A percentile compares a stretch with the other conserved stretches of the same genome.
phyloP scores from a whole-genome alignment of 2,888 invertebrate genomes.

The Alloscopus bannaensis region DNA sequence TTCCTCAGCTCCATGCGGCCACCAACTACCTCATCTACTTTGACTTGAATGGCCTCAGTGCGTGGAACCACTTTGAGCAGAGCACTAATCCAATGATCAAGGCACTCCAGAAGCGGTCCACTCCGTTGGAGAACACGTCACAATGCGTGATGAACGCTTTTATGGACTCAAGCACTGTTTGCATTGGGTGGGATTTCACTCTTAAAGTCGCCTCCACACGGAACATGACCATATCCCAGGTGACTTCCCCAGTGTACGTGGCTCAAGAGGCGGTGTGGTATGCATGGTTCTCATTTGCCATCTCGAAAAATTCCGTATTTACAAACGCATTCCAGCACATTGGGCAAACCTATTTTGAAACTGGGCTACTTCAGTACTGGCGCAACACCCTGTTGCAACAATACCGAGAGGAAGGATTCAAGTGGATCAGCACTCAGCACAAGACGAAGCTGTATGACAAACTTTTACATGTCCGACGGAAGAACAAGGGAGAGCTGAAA shows the following conservation, averaged over 20 bases:
- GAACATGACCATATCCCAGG: constrained; percentile 33
- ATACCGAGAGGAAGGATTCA: constrained; percentile 12
- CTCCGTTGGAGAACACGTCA: constrained; percentile 17
- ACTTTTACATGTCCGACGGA: constrained; percentile 3
- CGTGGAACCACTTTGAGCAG: constrained; percentile 57
- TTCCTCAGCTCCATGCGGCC: constrained; percentile 43
- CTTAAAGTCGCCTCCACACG: constrained; percentile 39
- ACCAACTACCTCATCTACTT: constrained; percentile 56
- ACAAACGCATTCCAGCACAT: constrained; percentile 50
- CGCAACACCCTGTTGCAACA: not conserved
- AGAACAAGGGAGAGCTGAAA: constrained; percentile 10
- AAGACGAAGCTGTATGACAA: constrained; percentile 8
- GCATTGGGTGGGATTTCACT: constrained; percentile 56
- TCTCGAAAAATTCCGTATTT: constrained; percentile 53
- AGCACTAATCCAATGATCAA: constrained; percentile 47
- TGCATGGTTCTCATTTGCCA: constrained; percentile 34
- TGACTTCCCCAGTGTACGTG: not conserved
- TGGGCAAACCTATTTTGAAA: constrained; percentile 47
- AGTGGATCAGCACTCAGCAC: constrained; percentile 3
- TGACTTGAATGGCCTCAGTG: constrained; percentile 63
- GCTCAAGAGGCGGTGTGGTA: constrained; percentile 18
- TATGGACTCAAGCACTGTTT: constrained; percentile 31
- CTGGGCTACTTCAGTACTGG: constrained; percentile 56
- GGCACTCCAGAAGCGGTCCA: constrained; percentile 39
- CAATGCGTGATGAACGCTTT: constrained; percentile 54